Evolutionary conservation across 2,797 vertebrate species (phyloP).

Genomic region (Labeo calbasu): DNA sequence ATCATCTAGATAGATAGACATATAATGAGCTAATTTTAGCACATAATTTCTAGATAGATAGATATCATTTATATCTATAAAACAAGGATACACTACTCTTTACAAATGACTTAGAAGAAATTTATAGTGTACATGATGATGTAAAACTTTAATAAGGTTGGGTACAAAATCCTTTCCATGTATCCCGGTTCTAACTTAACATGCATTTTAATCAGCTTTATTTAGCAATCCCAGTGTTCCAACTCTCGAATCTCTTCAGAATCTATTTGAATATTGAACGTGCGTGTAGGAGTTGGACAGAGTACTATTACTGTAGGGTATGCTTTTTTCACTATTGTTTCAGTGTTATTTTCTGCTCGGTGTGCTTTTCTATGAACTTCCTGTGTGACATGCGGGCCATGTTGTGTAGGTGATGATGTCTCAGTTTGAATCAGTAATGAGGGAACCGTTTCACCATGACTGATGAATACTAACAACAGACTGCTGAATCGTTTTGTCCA

Average conservation of each 20-base stretch:
- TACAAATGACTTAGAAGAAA: not conserved
- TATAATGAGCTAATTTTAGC: too few species aligned
- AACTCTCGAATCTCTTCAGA: conserved; percentile 47
- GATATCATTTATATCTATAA: not conserved
- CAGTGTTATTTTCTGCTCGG: conserved; percentile 66
- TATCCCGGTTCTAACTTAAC: conserved; percentile 40
- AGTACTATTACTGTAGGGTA: conserved; percentile 62
- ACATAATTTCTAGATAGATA: too few species aligned
- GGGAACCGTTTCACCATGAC: conserved; percentile 16
- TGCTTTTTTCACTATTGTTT: conserved; percentile 71
- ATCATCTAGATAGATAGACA: not conserved
- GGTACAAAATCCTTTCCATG: not conserved
- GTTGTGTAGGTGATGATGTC: conserved; percentile 46
- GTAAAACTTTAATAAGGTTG: not conserved
- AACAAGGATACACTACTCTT: not conserved
- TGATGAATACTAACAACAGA: conserved; percentile 33
- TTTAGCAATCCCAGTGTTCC: conserved; percentile 4
- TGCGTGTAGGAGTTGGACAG: conserved; percentile 60
- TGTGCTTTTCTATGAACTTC: conserved; percentile 40
- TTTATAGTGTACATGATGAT: not conserved
- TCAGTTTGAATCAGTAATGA: conserved; percentile 44
- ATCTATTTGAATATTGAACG: conserved; percentile 73
- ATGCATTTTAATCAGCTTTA: conserved; percentile 43
- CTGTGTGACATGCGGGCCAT: conserved; percentile 7
- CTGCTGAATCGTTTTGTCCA: conserved; percentile 31